Base-by-base conservation (phyloP, 2,113 vertebrate genomes). In the Uria lomvia region DNA sequence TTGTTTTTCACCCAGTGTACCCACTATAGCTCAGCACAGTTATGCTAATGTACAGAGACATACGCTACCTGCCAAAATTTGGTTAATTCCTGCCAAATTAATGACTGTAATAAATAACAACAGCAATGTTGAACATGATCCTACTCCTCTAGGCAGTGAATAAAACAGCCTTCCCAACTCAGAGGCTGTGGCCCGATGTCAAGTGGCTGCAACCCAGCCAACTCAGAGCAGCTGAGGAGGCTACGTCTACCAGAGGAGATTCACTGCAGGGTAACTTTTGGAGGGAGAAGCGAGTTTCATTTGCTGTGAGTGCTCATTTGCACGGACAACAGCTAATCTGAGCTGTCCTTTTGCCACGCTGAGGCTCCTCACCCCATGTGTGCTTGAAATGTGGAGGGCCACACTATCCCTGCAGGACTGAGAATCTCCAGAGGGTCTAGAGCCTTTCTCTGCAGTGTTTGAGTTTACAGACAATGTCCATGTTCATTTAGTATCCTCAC, bases 71-170 rank as follows among this genome's bases (percentile, higher is more conserved):
- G 86, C 88, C 94, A 94, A 84, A 82, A 92, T 94, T 72, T 75
- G 73, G 56, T 89, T 88, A 85, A 92, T 79, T 95, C 88, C 70
- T 91, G 92, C 72, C 95, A 96, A 95, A 95, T 73, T 94, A 94
- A 92, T 91, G 85, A 91, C 88, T 78, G 22, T 67, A 96, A 94
- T 94, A 96, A 96, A 94, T 96, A 96, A 93, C 75, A 92, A 83
- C 90, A 92, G 70, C 56, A 42, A 87, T 62, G 84, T 30, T 94
- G 83, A 94, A 87, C 70, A 75, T 79, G 66, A 86, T 96, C 84
- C 86, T 94, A 2, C 80, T 94, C 83, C 92, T 95, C 70, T 75
- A 97, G 86, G 92, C 92, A 79, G 76, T 91, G 88, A 95, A 81
- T 56, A 91, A 95, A 95, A 63, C 76, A 91, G 83, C 40, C 65